phyloP scores from a whole-genome alignment of 2,797 vertebrate species.

The Hozukius guyotensis region DNA sequence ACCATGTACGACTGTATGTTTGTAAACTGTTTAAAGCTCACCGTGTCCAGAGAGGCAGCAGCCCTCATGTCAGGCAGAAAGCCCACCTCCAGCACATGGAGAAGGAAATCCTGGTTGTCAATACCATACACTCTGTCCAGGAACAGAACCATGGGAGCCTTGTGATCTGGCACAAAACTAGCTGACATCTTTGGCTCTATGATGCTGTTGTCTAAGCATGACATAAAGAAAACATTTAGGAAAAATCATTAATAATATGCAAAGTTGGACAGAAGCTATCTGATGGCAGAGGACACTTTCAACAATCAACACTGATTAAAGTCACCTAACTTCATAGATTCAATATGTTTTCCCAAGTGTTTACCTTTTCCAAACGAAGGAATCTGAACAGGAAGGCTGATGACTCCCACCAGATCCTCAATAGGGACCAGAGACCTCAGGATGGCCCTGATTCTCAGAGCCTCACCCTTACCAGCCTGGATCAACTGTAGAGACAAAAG shows the following conservation, averaged over 20 bases:
- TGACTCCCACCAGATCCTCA: slow-evolving; percentile 94
- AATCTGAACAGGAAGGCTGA: slow-evolving; percentile 93
- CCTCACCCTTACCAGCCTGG: slow-evolving; percentile 94
- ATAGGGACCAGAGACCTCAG: slow-evolving; percentile 93
- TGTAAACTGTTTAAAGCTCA: slow-evolving; percentile 63
- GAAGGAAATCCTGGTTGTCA: slow-evolving; percentile 93
- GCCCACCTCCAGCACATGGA: slow-evolving; percentile 93
- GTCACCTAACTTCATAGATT: neutral
- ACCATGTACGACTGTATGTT: neutral
- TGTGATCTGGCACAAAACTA: slow-evolving; percentile 96
- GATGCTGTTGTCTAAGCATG: slow-evolving; percentile 85
- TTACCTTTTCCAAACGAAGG: slow-evolving; percentile 93
- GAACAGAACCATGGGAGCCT: slow-evolving; percentile 95
- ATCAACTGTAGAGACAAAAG: slow-evolving; percentile 85
- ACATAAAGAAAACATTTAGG: neutral
- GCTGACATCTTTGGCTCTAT: slow-evolving; percentile 97
- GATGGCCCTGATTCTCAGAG: slow-evolving; percentile 94
- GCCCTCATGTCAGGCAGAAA: slow-evolving; percentile 97
- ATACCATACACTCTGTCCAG: slow-evolving; percentile 96
- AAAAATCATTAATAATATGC: neutral
- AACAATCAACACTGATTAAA: neutral
- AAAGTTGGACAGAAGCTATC: neutral
- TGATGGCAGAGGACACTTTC: neutral
- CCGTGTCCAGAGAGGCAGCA: slow-evolving; percentile 93
- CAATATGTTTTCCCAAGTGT: neutral